Base-by-base conservation (phyloP, 2,888 invertebrate species). In the Tiliacea aurago region DNA sequence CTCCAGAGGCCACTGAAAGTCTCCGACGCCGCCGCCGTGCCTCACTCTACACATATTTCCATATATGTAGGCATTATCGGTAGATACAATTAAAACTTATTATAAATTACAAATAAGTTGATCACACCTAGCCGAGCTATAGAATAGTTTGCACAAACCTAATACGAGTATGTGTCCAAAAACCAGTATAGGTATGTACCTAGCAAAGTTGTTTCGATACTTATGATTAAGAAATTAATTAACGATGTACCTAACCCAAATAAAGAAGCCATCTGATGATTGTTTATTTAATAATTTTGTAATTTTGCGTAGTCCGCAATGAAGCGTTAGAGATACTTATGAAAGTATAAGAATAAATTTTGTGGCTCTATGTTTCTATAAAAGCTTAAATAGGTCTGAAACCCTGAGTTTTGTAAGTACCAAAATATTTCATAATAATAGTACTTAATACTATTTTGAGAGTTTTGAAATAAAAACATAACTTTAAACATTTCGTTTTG, bases 1-100 rank as follows among this genome's bases (percentile, higher is more conserved):
- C 66, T 94, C 95, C 95, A 95, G 94, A 91, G 93, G 94, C 94
- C 94, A 90, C 91, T 87, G 89, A 92, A 91, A 92, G 90, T 92
- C 92, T 93, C 90, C 91, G 90, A 90, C 90, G 90, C 86, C 91
- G 90, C 90, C 90, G 90, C 86, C 89, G 87, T 84, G 86, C 87
- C 86, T 88, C 87, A 88, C 88, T 88, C 87, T 87, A 91, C 88
- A 86, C 87, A 88, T 87, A 88, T 86, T 88, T 87, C 84, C 84
- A 72, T 85, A 68, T 51, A 76, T 37, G 37, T 37, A 4, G 37
- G 37, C 6, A 37, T 65, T 80, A 71, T 77, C 72, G 59, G 69
- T 70, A 82, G 56, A 80, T 83, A 80, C 79, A 83, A 76, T 82
- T 79, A 75, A 79, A 76, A 73, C 66, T 70, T 67, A 75, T 71